Evolutionary conservation across 2,113 vertebrate species (phyloP).

Genomic region (Lanius collurio): DNA sequence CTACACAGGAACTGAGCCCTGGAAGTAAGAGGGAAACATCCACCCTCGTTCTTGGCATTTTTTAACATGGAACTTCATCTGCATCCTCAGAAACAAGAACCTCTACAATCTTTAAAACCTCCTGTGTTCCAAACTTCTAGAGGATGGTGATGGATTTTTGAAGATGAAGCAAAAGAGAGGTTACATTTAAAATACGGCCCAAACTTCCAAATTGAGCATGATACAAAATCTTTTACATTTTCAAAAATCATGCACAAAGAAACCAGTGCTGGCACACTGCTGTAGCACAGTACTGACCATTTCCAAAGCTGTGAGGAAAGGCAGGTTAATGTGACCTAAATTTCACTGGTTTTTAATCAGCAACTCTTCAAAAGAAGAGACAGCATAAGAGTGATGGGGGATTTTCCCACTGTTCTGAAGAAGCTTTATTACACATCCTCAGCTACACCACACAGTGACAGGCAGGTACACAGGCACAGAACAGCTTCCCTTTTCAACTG

Average conservation of each 20-base stretch:
- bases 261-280: background rate
- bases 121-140: background rate
- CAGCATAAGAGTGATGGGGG: background rate
- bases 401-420: background rate
- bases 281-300: background rate
- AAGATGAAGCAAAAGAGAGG: background rate
- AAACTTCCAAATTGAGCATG: background rate
- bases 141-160: background rate
- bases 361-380: background rate
- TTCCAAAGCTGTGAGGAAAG: background rate
- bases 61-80: background rate
- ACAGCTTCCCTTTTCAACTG: background rate
- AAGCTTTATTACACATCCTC: background rate
- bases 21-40: background rate
- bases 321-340: background rate
- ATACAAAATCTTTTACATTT: background rate
- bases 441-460: background rate
- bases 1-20: background rate
- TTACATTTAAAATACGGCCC: background rate
- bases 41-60: background rate
- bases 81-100: background rate
- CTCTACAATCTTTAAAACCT: background rate
- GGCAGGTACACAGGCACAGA: background rate
- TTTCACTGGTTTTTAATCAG: background rate
- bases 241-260: background rate